phyloP scores from a whole-genome alignment of 2,113 vertebrate genomes.

The Oriolus oriolus region DNA sequence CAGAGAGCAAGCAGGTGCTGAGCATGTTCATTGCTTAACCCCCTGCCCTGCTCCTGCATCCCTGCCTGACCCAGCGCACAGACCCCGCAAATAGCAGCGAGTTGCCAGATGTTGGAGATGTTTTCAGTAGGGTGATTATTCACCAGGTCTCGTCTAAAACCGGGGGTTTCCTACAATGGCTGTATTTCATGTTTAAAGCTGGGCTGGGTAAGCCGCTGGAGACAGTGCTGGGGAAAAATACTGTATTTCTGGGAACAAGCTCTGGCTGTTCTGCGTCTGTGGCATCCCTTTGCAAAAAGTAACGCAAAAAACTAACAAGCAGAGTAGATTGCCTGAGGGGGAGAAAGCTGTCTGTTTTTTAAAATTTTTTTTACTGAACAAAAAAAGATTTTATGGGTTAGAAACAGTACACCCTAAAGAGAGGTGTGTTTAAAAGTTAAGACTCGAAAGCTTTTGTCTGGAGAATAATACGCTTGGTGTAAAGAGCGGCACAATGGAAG shows the following conservation, averaged over 20 bases:
- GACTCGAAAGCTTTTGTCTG: slow-evolving; percentile 23
- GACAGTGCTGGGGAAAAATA: not conserved
- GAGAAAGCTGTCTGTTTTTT: not conserved
- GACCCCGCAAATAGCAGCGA: not conserved
- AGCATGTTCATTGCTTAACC: slow-evolving; percentile 55
- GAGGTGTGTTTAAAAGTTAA: slow-evolving; percentile 28
- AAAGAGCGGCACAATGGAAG: not conserved
- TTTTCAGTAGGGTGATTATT: not conserved
- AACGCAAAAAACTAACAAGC: not conserved
- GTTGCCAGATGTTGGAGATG: slow-evolving; percentile 42
- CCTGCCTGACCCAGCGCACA: not conserved
- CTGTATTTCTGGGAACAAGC: not conserved
- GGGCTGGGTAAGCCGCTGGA: not conserved
- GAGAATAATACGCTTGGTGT: not conserved
- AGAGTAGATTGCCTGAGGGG: not conserved
- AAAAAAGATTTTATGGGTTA: slow-evolving; percentile 10
- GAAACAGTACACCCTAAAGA: not conserved
- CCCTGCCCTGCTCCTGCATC: slow-evolving; percentile 31
- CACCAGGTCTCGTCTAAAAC: not conserved
- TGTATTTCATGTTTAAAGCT: not conserved
- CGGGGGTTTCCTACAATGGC: not conserved
- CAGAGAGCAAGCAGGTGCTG: slow-evolving; percentile 34
- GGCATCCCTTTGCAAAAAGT: not conserved
- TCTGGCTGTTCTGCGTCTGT: not conserved
- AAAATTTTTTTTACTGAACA: not conserved